Evolutionary conservation across 2,888 invertebrate genomes (phyloP), one percentile per base, ranked within the genome.

Genomic region (Thecocarcelia acutangulata): DNA sequence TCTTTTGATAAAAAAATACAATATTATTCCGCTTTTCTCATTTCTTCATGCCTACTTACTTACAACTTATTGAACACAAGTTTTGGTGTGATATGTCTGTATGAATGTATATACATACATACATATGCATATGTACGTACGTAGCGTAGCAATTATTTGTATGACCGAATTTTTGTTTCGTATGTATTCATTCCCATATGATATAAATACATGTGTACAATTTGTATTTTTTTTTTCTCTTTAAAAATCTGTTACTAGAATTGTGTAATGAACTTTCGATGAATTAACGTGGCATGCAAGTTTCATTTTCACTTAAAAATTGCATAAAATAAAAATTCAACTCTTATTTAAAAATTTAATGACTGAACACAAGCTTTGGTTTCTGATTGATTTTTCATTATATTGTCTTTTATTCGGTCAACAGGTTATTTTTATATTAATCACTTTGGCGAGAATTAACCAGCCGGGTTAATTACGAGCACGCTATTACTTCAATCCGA

Each of bases 391-490:
- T 72, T 63, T 58, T 44, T 73, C 42, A 69, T 79, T 42, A 46
- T 50, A 24, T 56, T 48, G 68, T 50, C n/a, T 50, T 64, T 24
- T 54, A 42, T 52, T 13, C 44, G 63, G 24, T 66, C 77, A 82
- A 82, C 81, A 82, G 77, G 81, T 82, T 82, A 74, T 82, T 81
- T 80, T 64, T 63, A 19, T 56, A 64, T 59, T 59, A 48, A 63
- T 46, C 58, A 37, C 50, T 52, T 17, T 59, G 40, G 21, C 42
- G 46, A 37, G 13, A 46, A 17, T 13, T 9, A 52, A 17, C 44
- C 24, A 33, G 42, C 1, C 37, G 56, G n/a, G 54, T 73, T 63
- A 50, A 61, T 68, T 68, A 33, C 8, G 63, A 64, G 15, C 58
- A 78, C 70, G 70, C 64, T 70, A 50, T 56, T 54, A 56, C 0